Evolutionary conservation across 2,797 vertebrate species (phyloP).

Genomic region (Denticeps clupeoides): DNA sequence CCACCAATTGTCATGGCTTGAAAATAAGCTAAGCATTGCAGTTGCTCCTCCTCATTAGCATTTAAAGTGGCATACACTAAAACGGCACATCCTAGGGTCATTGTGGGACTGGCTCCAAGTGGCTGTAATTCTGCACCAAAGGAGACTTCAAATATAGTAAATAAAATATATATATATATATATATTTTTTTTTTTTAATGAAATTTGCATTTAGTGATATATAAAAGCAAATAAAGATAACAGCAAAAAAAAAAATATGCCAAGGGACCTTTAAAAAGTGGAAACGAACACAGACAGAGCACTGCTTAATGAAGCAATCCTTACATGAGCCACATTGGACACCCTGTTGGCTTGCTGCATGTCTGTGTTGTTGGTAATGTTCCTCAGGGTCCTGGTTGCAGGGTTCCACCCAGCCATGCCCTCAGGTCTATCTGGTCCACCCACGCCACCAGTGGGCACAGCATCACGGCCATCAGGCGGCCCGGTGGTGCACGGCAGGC

Average conservation of each 20-base stretch:
- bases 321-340: constrained; percentile 81
- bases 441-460: constrained; percentile 50
- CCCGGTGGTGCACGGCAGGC: constrained; percentile 60
- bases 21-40: no score
- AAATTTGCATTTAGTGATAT: not conserved
- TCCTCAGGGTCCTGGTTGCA: constrained; percentile 74
- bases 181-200: no score
- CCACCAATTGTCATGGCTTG: no score
- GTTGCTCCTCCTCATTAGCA: no score
- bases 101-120: not conserved
- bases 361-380: constrained; percentile 90
- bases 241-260: not conserved
- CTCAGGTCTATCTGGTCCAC: constrained; percentile 62
- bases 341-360: constrained; percentile 76
- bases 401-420: constrained; percentile 73
- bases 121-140: not conserved
- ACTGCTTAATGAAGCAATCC: constrained; percentile 17
- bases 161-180: not conserved
- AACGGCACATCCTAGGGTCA: no score
- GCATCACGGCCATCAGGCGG: constrained; percentile 54
- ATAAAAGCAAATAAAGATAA: not conserved
- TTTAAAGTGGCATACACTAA: no score
- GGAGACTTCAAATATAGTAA: not conserved
- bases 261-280: no score
- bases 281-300: not conserved